phyloP scores from a whole-genome alignment of 2,797 vertebrate genomes.

The Thaleichthys pacificus region DNA sequence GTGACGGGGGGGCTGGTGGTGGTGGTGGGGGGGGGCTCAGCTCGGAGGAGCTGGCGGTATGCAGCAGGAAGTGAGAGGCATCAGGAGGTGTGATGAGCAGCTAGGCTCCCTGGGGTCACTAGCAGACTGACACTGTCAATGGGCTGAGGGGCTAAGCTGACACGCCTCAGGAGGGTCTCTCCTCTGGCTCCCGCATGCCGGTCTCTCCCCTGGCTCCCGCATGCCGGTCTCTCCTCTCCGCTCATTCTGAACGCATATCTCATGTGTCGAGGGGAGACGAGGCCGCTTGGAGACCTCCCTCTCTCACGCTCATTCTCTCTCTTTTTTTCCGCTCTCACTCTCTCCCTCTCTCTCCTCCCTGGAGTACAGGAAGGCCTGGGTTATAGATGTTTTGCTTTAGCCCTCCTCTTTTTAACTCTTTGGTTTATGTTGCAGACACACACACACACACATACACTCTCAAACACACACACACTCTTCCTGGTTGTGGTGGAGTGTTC shows the following conservation, averaged over 20 bases:
- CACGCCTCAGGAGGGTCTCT: slow-evolving; percentile 30
- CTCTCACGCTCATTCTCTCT: slow-evolving; percentile 16
- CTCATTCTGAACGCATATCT: slow-evolving; percentile 37
- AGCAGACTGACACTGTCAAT: slow-evolving; percentile 17
- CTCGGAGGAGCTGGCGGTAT: no score
- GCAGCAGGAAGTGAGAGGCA: neutral
- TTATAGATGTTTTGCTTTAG: no score
- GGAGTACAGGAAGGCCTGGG: no score
- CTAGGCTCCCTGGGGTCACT: slow-evolving; percentile 28
- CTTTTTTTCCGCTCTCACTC: neutral
- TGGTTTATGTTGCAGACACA: neutral
- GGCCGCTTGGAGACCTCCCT: slow-evolving; percentile 35
- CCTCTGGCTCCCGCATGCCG: neutral
- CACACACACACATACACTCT: slow-evolving; percentile 30
- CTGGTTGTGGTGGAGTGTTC: slow-evolving; percentile 22
- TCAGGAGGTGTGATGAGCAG: slow-evolving; percentile 19
- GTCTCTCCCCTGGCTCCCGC: slow-evolving; percentile 3
- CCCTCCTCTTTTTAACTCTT: no score
- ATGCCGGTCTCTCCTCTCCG: slow-evolving; percentile 12
- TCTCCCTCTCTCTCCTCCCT: no score
- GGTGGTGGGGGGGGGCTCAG: no score
- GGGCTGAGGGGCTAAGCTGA: slow-evolving; percentile 25
- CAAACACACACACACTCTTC: slow-evolving; percentile 24
- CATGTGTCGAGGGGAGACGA: slow-evolving; percentile 45
- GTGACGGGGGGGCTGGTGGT: no score